phyloP scores from a whole-genome alignment of 2,113 vertebrate species.

The Chamaea fasciata region DNA sequence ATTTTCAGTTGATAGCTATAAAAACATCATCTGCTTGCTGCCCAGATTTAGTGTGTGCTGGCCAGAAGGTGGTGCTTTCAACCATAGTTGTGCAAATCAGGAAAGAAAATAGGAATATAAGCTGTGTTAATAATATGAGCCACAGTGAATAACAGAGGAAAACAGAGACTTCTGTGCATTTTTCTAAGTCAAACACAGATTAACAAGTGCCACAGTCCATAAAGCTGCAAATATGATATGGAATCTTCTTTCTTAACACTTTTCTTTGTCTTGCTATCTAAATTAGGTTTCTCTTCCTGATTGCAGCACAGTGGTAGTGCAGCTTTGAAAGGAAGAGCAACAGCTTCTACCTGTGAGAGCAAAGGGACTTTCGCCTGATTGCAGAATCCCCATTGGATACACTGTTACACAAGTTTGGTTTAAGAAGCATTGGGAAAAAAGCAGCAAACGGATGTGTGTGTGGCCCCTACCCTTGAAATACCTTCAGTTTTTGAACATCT shows the following conservation, averaged over 20 bases:
- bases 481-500: not conserved
- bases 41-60: not conserved
- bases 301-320: not conserved
- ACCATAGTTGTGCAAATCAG: not conserved
- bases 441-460: not conserved
- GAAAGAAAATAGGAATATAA: not conserved
- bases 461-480: not conserved
- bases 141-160: not conserved
- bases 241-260: not conserved
- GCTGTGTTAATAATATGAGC: not conserved
- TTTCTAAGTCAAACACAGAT: not conserved
- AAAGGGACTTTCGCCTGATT: not conserved
- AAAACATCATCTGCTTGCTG: not conserved
- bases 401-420: not conserved
- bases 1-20: not conserved
- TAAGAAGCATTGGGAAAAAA: not conserved
- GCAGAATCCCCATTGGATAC: not conserved
- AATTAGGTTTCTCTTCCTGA: not conserved
- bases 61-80: conserved; percentile 63
- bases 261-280: not conserved
- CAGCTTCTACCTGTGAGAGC: not conserved
- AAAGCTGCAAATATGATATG: not conserved
- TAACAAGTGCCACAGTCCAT: not conserved
- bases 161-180: not conserved
- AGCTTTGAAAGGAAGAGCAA: not conserved